Conservation (phyloP, 2,113 vertebrate species). For the Xenopus borealis region DNA sequence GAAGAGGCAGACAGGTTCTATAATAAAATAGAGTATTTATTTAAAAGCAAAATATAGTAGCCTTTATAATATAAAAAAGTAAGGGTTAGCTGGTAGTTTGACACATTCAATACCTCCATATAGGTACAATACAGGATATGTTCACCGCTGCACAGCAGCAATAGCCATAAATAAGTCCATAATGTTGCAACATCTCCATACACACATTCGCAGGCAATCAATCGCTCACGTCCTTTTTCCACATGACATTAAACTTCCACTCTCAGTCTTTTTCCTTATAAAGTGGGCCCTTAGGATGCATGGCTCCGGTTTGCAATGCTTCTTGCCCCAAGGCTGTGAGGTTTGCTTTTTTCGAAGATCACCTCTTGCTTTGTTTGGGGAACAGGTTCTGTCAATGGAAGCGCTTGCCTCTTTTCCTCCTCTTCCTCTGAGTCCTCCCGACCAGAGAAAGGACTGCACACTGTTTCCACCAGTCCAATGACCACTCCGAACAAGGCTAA, state of each 20-base stretch:
- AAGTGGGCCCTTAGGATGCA: constrained; percentile 61
- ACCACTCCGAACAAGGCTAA: constrained; percentile 77
- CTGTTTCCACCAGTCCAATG: constrained; percentile 73
- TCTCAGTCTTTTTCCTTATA: not conserved
- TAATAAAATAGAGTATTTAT: constrained; percentile 39
- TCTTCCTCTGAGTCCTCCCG: constrained; percentile 54
- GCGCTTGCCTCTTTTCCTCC: not conserved
- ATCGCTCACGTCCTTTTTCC: constrained; percentile 2
- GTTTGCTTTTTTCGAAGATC: constrained; percentile 46
- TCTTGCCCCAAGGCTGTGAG: constrained; percentile 42
- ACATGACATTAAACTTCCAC: not conserved
- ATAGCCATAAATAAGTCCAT: constrained; percentile 47
- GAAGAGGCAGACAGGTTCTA: not conserved
- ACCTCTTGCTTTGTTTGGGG: constrained; percentile 26
- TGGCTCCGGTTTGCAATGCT: constrained; percentile 64
- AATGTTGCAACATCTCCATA: not conserved
- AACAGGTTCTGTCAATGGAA: rapidly evolving
- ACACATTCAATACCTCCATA: constrained; percentile 12
- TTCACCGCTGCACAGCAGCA: constrained; percentile 71
- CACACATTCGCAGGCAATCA: constrained; percentile 23
- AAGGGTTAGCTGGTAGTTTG: not conserved
- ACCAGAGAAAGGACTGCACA: constrained; percentile 72
- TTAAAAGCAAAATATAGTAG: constrained; percentile 25
- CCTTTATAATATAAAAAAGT: constrained; percentile 29
- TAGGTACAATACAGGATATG: constrained; percentile 20